A percentile compares a stretch with the other conserved stretches of the same genome.
phyloP scores from a whole-genome alignment of 35 echinoderm and acorn worm genomes.

The Ophioderma brevispina region DNA sequence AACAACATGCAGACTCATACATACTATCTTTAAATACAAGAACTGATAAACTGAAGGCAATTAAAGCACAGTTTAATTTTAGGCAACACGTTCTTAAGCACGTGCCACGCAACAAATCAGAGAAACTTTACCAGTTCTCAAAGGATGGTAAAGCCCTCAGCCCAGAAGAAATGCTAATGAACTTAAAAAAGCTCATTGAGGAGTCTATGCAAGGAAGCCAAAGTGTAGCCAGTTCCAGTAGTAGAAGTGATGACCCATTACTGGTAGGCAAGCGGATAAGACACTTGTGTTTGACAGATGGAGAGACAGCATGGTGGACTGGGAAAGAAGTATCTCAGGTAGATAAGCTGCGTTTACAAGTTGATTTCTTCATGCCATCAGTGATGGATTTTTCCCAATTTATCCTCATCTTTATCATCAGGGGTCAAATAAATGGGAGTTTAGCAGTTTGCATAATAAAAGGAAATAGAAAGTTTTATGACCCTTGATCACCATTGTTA shows the following conservation, averaged over 20 bases:
- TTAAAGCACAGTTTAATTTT: not conserved
- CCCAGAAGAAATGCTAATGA: not conserved
- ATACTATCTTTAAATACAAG: not conserved
- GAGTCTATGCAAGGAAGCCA: not conserved
- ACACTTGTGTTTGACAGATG: not conserved
- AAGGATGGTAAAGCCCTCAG: not conserved
- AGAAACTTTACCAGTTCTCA: not conserved
- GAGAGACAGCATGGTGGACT: not conserved
- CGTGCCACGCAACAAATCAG: not conserved
- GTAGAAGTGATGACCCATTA: not conserved
- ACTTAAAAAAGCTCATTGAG: not conserved
- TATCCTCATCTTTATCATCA: not conserved
- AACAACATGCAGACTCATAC: not conserved
- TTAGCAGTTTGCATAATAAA: too few species aligned
- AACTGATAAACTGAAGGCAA: not conserved
- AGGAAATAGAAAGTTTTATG: too few species aligned
- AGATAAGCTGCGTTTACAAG: not conserved
- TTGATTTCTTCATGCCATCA: not conserved
- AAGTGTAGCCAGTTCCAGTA: not conserved
- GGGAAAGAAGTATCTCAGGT: constrained; percentile 40
- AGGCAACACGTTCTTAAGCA: not conserved
- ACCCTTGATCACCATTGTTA: too few species aligned
- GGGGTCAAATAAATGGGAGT: too few species aligned
- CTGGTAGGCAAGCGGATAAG: not conserved
- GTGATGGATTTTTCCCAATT: not conserved